Conservation (phyloP, 2,113 vertebrate genomes). For the Takifugu flavidus region DNA sequence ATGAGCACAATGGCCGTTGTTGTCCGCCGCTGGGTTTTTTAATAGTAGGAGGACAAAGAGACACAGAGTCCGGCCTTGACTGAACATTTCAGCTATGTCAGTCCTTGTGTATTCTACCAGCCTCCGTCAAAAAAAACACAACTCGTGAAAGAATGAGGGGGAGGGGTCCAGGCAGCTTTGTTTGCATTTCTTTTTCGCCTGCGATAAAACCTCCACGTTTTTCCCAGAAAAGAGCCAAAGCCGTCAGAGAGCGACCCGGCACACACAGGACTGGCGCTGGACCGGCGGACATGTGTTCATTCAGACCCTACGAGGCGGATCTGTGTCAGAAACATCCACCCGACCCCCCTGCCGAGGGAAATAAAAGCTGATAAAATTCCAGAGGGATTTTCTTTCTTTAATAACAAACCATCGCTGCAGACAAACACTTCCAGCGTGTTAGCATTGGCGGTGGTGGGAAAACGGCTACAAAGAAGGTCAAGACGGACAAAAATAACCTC, state of each 20-base stretch:
- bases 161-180: constrained; percentile 24
- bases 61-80: constrained; percentile 43
- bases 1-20: constrained; percentile 64
- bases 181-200: constrained; percentile 1
- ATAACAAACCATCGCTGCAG: constrained; percentile 7
- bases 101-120: constrained; percentile 34
- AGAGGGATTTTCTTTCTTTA: not conserved
- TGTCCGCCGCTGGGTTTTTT: constrained; percentile 37
- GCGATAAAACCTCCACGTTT: constrained; percentile 41
- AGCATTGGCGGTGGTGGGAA: constrained; percentile 22
- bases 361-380: constrained; percentile 28
- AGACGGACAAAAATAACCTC: constrained; percentile 6
- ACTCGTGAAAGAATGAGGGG: constrained; percentile 44
- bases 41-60: constrained; percentile 47
- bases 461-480: constrained; percentile 14
- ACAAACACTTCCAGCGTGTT: constrained; percentile 26
- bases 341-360: not conserved
- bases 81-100: constrained; percentile 44
- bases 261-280: no score
- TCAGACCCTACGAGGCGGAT: no score
- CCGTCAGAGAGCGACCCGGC: not conserved
- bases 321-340: not conserved
- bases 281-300: no score
- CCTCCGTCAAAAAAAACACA: constrained; percentile 46
- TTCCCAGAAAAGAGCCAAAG: constrained; percentile 34